Conservation (phyloP, 2,113 vertebrate species). For the Mobula hypostoma region DNA sequence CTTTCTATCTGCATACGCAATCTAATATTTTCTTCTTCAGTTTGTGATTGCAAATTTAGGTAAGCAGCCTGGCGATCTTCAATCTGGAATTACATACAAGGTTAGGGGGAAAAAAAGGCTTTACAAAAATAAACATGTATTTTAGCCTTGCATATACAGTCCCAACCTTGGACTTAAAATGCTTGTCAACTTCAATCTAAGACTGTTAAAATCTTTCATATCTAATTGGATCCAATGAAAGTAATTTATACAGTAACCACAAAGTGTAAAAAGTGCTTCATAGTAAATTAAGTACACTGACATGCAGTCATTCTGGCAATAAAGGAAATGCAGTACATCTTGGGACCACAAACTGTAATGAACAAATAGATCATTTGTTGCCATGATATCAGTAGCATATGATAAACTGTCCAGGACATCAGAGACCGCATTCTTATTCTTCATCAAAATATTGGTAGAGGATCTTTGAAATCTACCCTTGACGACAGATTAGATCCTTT, state of each 20-base stretch:
- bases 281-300: neutral
- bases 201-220: neutral
- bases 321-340: neutral
- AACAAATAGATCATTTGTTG: neutral
- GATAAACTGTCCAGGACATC: neutral
- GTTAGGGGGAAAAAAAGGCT: neutral
- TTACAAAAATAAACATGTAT: neutral
- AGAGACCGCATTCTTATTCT: no score
- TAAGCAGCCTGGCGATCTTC: conserved; percentile 45
- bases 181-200: neutral
- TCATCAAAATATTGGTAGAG: neutral
- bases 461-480: neutral
- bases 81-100: conserved; percentile 50
- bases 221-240: neutral
- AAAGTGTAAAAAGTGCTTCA: neutral
- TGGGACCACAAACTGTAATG: neutral
- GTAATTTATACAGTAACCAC: neutral
- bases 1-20: conserved; percentile 45
- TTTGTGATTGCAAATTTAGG: conserved; percentile 50
- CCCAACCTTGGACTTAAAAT: neutral
- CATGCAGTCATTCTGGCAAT: neutral
- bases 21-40: conserved; percentile 47
- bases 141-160: neutral
- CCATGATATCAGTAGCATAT: no score
- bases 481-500: neutral